Evolutionary conservation across 2,797 vertebrate genomes (phyloP), one percentile per base, ranked within the genome.

Genomic region (Phoeniculus purpureus): DNA sequence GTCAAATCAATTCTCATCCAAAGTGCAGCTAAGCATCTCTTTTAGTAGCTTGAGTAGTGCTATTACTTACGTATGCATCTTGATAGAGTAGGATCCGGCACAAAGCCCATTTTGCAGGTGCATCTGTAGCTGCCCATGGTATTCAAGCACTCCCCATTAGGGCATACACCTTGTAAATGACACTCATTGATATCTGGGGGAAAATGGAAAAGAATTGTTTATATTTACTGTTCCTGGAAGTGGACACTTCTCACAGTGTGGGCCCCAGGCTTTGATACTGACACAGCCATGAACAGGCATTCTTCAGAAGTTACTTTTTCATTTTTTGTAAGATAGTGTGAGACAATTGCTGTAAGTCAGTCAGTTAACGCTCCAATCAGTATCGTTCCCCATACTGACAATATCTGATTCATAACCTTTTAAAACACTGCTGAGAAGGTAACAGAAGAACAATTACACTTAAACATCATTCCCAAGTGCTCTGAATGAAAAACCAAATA

Each of bases 91-190:
- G 98, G 96, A 96, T 99, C 98, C 12, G 99, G 98, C 26, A 98
- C 96, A 96, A 97, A 99, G 85, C 99, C 99, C 19, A 98, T 94
- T 96, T 98, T 98, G 97, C 99, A 99, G 81, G 96, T 98, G 86
- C 99, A 99, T 95, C 98, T 98, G 96, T 98, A 99, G 97, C 99
- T 99, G 93, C 99, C 99, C 96, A 98, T 92, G 31, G 98, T 98
- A 97, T 99, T 99, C 95, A 98, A 94, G 97, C 99, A 99, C 92
- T 98, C 98, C 79, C 99, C 99, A 96, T 99, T 99, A 19, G 98
- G 98, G 97, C 99, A 99, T 27, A 98, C 97, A 3, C 98, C 98
- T 91, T 98, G 98, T 23, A 99, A 96, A 81, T 98, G 98, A 91
- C 99, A 99, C 96, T 99, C 99, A 89, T 99, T 99, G 72, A 99